Base-by-base conservation (phyloP, 2,797 vertebrate genomes). In the Notolabrus celidotus region DNA sequence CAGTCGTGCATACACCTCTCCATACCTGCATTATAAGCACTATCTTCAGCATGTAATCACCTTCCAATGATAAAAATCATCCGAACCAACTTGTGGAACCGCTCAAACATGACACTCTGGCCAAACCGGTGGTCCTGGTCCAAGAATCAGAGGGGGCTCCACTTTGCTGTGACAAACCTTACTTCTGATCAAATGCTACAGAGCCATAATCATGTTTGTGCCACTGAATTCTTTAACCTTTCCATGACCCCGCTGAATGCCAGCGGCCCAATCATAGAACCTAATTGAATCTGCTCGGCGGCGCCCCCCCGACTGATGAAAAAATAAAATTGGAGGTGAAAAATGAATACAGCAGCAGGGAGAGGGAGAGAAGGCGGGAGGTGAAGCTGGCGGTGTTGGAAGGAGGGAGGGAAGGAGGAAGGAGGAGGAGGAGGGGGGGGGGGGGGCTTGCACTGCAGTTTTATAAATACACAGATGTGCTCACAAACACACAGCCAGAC, bases 211-310 rank as follows among this genome's bases (percentile, higher is more conserved):
- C 93, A 91, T 93, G 92, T 94, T 94, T 94, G 93, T 92, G 92
- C 93, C 93, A 88, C 92, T 93, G 93, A 94, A 95, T 95, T 94
- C 92, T 92, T 94, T 94, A 94, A 95, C 94, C 94, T 95, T 93
- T 94, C 73, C 61, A 55, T 92, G 94, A 95, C 94, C 94, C 90
- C 62, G 75, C 85, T 92, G 93, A 94, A 95, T 93, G 93, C 90
- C 93, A 94, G 88, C 87, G 89, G 88, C 92, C 93, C 93, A 94
- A 94, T 95, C 94, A 93, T 87, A 90, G 90, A 91, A 87, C 91
- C 89, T 94, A 94, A 95, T 94, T 94, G 92, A 94, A 95, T 95
- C 91, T 92, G 91, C 91, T 88, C 76, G 74, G 89, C 87, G 64
- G 87, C 42, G 60, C 69, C 78, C 83, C 81, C 74, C 83, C 76